phyloP scores from a whole-genome alignment of 37 sponge, comb jelly and placozoan genomes.

The Chondrilla cf. caribensis region DNA sequence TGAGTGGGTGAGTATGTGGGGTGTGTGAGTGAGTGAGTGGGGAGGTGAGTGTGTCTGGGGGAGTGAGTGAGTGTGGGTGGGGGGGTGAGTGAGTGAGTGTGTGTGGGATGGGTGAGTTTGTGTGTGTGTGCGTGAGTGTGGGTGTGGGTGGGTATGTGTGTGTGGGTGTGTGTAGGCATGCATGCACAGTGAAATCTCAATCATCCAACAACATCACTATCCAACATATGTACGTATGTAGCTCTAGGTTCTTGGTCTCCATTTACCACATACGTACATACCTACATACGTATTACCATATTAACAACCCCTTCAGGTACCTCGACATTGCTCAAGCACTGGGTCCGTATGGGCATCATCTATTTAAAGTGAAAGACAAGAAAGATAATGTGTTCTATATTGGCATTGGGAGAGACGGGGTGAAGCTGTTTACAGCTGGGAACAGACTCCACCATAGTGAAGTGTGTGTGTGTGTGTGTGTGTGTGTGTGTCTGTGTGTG shows the following conservation, averaged over 20 bases:
- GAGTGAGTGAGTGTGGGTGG: background rate
- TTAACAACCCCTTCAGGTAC: slow-evolving; percentile 29
- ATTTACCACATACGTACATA: too few relatives aligned
- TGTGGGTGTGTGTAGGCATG: background rate
- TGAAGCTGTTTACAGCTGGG: background rate
- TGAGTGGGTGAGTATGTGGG: too few relatives aligned
- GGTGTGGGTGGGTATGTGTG: background rate
- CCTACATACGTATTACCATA: background rate
- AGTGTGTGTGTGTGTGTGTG: slow-evolving; percentile 21
- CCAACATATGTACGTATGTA: too few relatives aligned
- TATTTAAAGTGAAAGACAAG: slow-evolving; percentile 65
- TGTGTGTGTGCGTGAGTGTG: slow-evolving; percentile 9
- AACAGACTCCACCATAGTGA: background rate
- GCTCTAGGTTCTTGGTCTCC: too few relatives aligned
- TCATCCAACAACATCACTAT: too few relatives aligned
- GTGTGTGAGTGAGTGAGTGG: background rate
- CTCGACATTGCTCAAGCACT: slow-evolving; percentile 62
- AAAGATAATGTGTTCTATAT: background rate
- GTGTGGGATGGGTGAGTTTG: background rate
- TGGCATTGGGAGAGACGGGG: slow-evolving; percentile 24
- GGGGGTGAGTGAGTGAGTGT: background rate
- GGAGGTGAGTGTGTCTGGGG: background rate
- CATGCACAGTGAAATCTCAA: too few relatives aligned
- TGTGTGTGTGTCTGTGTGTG: slow-evolving; percentile 30
- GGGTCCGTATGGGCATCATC: slow-evolving; percentile 68